phyloP scores from a whole-genome alignment of 2,113 vertebrate species.

The Aptenodytes forsteri region DNA sequence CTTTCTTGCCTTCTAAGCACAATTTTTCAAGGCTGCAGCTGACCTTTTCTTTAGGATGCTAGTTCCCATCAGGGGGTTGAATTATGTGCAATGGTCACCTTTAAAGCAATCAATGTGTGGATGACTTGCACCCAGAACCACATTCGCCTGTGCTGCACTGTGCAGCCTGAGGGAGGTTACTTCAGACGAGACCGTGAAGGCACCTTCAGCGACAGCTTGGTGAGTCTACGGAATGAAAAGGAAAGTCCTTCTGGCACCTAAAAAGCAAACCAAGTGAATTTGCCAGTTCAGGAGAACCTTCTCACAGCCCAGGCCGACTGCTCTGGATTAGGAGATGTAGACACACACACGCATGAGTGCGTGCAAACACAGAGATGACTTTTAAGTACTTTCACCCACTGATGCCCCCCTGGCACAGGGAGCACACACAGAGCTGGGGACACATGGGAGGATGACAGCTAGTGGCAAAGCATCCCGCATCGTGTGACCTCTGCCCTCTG shows the following conservation, averaged over 20 bases:
- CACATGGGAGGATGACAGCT: background rate
- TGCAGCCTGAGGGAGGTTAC: background rate
- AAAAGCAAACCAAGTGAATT: background rate
- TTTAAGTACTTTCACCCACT: background rate
- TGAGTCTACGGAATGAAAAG: background rate
- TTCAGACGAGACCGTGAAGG: background rate
- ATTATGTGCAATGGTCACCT: background rate
- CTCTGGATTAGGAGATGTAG: background rate
- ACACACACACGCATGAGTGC: accelerated
- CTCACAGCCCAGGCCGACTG: background rate
- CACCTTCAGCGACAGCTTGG: background rate
- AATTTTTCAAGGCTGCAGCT: background rate
- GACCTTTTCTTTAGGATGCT: background rate
- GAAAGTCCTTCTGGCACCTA: background rate
- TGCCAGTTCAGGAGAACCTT: background rate
- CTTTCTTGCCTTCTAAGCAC: background rate
- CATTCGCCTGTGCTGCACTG: background rate
- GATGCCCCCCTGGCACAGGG: background rate
- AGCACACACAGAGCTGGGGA: background rate
- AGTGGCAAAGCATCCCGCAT: background rate
- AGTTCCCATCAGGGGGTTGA: background rate
- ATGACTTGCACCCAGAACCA: background rate
- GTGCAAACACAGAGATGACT: background rate
- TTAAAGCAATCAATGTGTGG: background rate
- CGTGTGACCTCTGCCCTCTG: accelerated